Conservation (phyloP, 2,888 invertebrate species). For the Dyspetes luteomarginatus region DNA sequence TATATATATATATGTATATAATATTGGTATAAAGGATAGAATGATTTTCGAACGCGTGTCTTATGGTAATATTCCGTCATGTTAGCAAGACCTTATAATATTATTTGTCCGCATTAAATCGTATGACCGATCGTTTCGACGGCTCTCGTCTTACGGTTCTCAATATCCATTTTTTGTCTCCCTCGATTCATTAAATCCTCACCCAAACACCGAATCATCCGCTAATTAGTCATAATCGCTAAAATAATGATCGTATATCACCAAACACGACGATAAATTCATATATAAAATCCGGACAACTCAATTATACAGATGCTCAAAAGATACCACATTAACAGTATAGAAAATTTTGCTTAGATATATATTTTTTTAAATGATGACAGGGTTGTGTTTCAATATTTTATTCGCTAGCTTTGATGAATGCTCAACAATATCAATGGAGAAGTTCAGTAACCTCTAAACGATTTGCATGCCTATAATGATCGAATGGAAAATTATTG, state of each 20-base stretch:
- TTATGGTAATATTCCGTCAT: conserved; percentile 79
- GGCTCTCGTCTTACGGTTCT: conserved; percentile 64
- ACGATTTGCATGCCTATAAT: too few species aligned
- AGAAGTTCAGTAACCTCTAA: too few species aligned
- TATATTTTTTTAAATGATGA: too few species aligned
- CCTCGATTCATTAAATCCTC: conserved; percentile 7
- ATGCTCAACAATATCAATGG: too few species aligned
- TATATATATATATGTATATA: neutral
- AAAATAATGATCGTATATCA: conserved; percentile 23
- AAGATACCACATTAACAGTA: neutral
- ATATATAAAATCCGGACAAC: conserved; percentile 10
- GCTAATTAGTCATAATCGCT: conserved; percentile 50
- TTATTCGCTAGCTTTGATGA: too few species aligned
- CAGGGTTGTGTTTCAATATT: too few species aligned
- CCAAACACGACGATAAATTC: neutral
- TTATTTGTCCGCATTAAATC: conserved; percentile 80
- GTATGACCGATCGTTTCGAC: conserved; percentile 69
- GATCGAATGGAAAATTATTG: too few species aligned
- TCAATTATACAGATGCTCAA: conserved; percentile 6
- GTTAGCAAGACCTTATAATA: conserved; percentile 78
- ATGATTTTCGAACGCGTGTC: conserved; percentile 73
- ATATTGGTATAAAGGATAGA: conserved; percentile 14
- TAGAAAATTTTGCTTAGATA: neutral
- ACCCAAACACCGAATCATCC: conserved; percentile 14
- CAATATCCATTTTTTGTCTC: conserved; percentile 36